These are phyloP conservation scores for Pachycephala philippinensis DNA, from an alignment of 2,113 vertebrate species.

Conservation along the genomic window DNA sequence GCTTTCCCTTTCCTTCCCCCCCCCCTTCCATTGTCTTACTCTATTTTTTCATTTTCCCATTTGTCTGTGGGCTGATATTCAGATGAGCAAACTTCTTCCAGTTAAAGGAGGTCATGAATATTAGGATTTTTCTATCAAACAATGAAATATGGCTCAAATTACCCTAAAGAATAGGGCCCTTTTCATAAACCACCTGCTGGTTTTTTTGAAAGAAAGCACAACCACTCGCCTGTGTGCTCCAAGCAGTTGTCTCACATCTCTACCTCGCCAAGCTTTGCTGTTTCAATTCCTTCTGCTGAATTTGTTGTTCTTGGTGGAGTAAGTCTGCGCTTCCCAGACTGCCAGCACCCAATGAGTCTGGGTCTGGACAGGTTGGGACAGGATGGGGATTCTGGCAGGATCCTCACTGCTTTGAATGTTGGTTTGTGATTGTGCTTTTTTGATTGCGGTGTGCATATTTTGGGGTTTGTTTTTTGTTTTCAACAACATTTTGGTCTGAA, in stretches of 20 bases:
- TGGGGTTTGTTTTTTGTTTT: conserved; percentile 35
- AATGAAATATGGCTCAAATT: conserved; percentile 64
- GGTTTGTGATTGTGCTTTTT: conserved; percentile 26
- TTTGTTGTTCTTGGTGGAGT: not conserved
- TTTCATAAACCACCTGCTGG: conserved; percentile 59
- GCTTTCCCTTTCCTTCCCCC: not conserved
- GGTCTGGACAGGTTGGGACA: conserved; percentile 32
- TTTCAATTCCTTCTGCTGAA: not conserved
- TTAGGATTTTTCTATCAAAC: conserved; percentile 50
- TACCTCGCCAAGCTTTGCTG: not conserved
- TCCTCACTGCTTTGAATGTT: not conserved
- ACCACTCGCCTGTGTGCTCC: not conserved
- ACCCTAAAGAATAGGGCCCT: conserved; percentile 46
- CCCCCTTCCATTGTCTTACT: not conserved
- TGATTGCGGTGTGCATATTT: conserved; percentile 20
- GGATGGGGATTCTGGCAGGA: conserved; percentile 19
- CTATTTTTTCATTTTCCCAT: conserved; percentile 26
- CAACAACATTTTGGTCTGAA: conserved; percentile 7
- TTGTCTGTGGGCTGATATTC: conserved; percentile 40
- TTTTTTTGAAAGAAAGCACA: conserved; percentile 44
- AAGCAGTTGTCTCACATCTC: conserved; percentile 45
- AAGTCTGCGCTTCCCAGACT: not conserved
- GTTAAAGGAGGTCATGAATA: conserved; percentile 57
- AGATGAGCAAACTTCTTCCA: conserved; percentile 39
- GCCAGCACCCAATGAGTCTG: not conserved